These are phyloP conservation scores for Philypnodon macrostomus DNA, from an alignment of 2,797 vertebrate genomes.

Conservation along the genomic window DNA sequence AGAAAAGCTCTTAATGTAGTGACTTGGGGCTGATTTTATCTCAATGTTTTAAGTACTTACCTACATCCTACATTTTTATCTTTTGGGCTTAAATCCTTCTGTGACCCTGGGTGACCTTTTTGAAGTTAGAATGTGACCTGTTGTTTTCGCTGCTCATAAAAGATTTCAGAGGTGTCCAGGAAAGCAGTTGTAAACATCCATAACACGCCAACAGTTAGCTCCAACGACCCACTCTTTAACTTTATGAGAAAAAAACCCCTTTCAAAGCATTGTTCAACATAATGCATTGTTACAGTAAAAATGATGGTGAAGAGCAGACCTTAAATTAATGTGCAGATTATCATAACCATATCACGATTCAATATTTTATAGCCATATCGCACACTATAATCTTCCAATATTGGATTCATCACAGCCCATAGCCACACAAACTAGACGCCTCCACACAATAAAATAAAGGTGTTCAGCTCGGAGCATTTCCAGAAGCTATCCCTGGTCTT, in stretches of 20 bases:
- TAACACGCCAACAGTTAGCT: constrained; percentile 27
- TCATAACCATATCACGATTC: too few species aligned
- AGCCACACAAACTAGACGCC: constrained; percentile 38
- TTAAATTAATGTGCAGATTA: too few species aligned
- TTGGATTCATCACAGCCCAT: constrained; percentile 29
- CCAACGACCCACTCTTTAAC: constrained; percentile 26
- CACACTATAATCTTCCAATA: constrained; percentile 19
- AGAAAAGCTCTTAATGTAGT: constrained; percentile 1
- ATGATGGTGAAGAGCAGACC: too few species aligned
- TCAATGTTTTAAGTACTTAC: constrained; percentile 6
- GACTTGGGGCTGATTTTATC: background rate
- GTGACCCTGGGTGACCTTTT: constrained; percentile 28
- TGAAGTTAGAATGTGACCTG: constrained; percentile 26
- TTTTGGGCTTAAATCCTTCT: constrained; percentile 14
- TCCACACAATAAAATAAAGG: constrained; percentile 53
- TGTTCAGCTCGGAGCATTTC: constrained; percentile 70
- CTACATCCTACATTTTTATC: constrained; percentile 9
- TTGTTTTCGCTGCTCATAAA: constrained; percentile 46
- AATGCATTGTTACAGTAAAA: too few species aligned
- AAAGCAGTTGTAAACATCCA: constrained; percentile 45
- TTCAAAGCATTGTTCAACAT: constrained; percentile 17
- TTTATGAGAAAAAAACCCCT: constrained; percentile 29
- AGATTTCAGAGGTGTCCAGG: constrained; percentile 31
- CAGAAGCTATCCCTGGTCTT: constrained; percentile 54
- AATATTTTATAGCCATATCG: too few species aligned